A percentile compares a stretch with the other conserved stretches of the same genome.
Evolutionary conservation across 2,113 vertebrate genomes (phyloP).

Genomic region (Mustelus asterias): DNA sequence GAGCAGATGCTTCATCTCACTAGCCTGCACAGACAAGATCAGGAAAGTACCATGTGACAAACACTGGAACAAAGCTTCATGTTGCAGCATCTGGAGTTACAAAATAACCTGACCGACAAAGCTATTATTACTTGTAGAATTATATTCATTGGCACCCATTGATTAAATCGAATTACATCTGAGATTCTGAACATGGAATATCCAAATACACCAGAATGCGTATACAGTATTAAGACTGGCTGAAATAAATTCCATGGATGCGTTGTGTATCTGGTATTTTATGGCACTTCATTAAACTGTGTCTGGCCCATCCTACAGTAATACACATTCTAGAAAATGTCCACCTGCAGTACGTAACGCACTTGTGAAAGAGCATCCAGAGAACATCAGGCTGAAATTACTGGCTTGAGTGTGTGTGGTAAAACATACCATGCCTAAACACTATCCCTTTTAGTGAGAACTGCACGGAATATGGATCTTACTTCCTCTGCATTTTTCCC

Average conservation of each 20-base stretch:
- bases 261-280: not conserved
- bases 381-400: not conserved
- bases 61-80: not conserved
- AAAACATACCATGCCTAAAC: not conserved
- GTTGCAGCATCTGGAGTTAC: not conserved
- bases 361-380: not conserved
- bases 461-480: not conserved
- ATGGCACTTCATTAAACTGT: not conserved
- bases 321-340: not conserved
- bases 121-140: not conserved
- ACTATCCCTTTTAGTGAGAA: not conserved
- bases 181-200: not conserved
- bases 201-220: not conserved
- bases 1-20: slow-evolving; percentile 21
- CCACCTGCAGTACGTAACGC: not conserved
- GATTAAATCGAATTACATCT: not conserved
- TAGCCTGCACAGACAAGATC: not conserved
- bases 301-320: not conserved
- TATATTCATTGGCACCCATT: not conserved
- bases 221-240: not conserved
- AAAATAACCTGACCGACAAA: not conserved
- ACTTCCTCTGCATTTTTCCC: not conserved
- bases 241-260: not conserved
- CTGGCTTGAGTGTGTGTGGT: not conserved
- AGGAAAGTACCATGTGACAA: not conserved